Evolutionary conservation across 1,140 invertebrate genomes (phyloP), one percentile per base, ranked within the genome.

Genomic region (Aradophagus sp.): DNA sequence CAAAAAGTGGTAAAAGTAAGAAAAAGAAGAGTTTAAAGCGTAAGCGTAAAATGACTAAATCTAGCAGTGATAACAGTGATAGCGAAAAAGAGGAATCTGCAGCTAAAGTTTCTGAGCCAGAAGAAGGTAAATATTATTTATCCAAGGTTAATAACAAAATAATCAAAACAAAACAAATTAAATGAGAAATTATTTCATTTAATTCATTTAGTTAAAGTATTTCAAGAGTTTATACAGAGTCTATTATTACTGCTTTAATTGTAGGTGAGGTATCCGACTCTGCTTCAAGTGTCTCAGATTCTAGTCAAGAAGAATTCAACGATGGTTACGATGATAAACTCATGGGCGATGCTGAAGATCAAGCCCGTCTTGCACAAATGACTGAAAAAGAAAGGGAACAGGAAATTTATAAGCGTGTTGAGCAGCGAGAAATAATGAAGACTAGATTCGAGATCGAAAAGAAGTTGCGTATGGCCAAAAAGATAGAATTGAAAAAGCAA

Each of bases 311-410:
- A 77, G 90, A 91, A 81, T 93, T 93, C 76, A 89, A 92, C 74
- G 92, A 93, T 86, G 92, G 95, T 0, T 97, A 95, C 77, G 97
- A 98, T 86, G 97, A 99, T 69, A 95, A 99, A 79, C 87, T 99
- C 1, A 98, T 99, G 92, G 96, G 97, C 1, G 97, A 99, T 86
- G 96, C 95, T 50, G 97, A 97, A 74, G 97, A 99, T 87, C 91
- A 94, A 77, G 91, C 92, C 8, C 86, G 93, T 1, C 85, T 99
- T 1, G 94, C 95, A 6, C 91, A 93, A 66, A 94, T 99, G 90
- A 98, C 97, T 0, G 97, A 99, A 79, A 98, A 97, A 78, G 97
- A 99, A 82, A 87, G 97, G 56, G 97, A 99, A 85, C 95, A 97
- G 71, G 97, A 98, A 86, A 93, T 99, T 75, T 99, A 96, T 80